These are phyloP conservation scores for Lampris incognitus DNA, from an alignment of 2,113 vertebrate species.

Conservation along the genomic window DNA sequence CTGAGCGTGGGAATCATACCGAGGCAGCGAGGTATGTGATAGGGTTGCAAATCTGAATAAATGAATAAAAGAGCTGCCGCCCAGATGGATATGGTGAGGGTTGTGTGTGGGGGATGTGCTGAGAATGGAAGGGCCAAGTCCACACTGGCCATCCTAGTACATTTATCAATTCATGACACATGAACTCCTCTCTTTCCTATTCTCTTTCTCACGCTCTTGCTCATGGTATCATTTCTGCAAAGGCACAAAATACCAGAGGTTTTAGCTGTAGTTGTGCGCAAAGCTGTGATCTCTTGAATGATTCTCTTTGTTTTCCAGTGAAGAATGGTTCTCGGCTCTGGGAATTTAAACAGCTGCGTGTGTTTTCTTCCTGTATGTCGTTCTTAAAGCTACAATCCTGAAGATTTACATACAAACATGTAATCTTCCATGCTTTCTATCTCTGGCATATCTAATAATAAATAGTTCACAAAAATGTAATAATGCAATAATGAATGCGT, in stretches of 20 bases:
- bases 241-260: slow-evolving; percentile 30
- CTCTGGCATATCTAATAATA: too few species aligned
- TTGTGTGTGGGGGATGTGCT: slow-evolving; percentile 26
- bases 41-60: slow-evolving; percentile 73
- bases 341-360: neutral
- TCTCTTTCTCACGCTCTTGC: slow-evolving; percentile 12
- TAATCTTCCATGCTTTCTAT: too few species aligned
- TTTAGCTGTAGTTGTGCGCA: slow-evolving; percentile 31
- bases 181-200: neutral
- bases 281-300: slow-evolving; percentile 57
- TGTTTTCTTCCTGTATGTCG: too few species aligned
- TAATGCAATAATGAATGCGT: too few species aligned
- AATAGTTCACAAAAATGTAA: too few species aligned
- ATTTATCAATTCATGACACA: slow-evolving; percentile 47
- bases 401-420: too few species aligned
- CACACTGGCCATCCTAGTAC: slow-evolving; percentile 18
- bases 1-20: slow-evolving; percentile 49
- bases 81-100: slow-evolving; percentile 61
- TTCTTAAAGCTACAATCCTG: too few species aligned
- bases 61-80: slow-evolving; percentile 66
- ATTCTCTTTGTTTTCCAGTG: slow-evolving; percentile 70
- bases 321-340: slow-evolving; percentile 40
- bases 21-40: slow-evolving; percentile 67
- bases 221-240: slow-evolving; percentile 26
- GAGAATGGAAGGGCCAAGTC: slow-evolving; percentile 57